These are phyloP conservation scores for Scaptomyza graminum DNA, from an alignment of 1,140 invertebrate species.

Conservation along the genomic window DNA sequence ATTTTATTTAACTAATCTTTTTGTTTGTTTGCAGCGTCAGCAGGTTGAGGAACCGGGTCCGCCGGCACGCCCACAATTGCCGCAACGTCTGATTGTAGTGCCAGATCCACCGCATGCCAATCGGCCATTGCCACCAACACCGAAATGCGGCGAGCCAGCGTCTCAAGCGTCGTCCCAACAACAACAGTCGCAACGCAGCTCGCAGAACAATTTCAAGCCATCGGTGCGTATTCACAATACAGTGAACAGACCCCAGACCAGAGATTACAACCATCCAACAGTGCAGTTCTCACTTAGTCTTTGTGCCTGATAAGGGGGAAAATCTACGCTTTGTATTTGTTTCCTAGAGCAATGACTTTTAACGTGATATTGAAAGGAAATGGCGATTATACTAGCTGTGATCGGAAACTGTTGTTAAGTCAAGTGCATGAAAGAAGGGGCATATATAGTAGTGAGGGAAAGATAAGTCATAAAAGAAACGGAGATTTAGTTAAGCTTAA, in stretches of 20 bases:
- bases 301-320: conserved; percentile 9
- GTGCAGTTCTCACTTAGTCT: neutral
- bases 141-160: conserved; percentile 84
- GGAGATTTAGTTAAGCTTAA: neutral
- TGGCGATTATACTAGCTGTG: neutral
- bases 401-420: neutral
- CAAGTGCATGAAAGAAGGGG: neutral
- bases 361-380: conserved; percentile 10
- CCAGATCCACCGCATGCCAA: conserved; percentile 86
- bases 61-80: conserved; percentile 92
- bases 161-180: conserved; percentile 84
- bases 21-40: conserved; percentile 78
- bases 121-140: conserved; percentile 94
- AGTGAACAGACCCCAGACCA: neutral
- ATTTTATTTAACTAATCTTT: neutral
- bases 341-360: conserved; percentile 24
- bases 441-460: neutral
- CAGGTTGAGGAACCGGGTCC: conserved; percentile 91
- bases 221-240: conserved; percentile 86
- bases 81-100: conserved; percentile 93
- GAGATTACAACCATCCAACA: conserved; percentile 5
- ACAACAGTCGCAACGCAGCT: conserved; percentile 90
- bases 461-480: neutral
- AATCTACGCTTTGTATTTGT: neutral
- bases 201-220: conserved; percentile 92